phyloP scores from a whole-genome alignment of 2,797 vertebrate genomes.

The Muscicapa comitata region DNA sequence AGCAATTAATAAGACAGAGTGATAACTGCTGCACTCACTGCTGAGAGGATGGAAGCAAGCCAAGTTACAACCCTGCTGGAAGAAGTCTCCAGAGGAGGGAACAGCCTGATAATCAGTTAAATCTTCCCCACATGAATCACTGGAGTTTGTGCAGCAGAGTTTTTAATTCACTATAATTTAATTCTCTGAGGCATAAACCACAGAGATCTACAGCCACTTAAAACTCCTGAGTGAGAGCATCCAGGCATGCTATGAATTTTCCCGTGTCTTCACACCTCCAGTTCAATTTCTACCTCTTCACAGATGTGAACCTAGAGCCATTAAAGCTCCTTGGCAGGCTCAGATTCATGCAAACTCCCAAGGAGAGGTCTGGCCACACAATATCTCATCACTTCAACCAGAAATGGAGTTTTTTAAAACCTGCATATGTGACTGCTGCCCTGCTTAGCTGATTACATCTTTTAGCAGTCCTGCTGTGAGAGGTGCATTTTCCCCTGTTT shows the following conservation, averaged over 20 bases:
- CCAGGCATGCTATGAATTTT: constrained; percentile 41
- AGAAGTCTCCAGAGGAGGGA: background rate
- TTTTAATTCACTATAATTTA: constrained; percentile 58
- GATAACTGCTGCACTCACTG: background rate
- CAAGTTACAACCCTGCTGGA: constrained; percentile 18
- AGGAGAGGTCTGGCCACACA: background rate
- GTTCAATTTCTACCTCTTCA: background rate
- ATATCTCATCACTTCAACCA: background rate
- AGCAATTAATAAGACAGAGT: constrained; percentile 48
- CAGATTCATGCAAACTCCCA: background rate
- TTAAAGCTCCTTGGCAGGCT: background rate
- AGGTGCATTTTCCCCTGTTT: background rate
- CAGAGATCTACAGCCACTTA: constrained; percentile 53
- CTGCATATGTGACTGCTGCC: background rate
- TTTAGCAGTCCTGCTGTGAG: background rate
- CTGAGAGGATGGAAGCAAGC: background rate
- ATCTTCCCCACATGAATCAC: constrained; percentile 43
- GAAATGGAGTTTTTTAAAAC: background rate
- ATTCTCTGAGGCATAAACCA: constrained; percentile 3
- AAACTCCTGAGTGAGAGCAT: constrained; percentile 38
- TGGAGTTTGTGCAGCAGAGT: constrained; percentile 18
- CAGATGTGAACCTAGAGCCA: background rate
- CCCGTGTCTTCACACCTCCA: background rate
- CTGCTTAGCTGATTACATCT: background rate
- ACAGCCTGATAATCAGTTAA: background rate